These are phyloP conservation scores for Phorcus lineatus DNA, from an alignment of 2,888 invertebrate species.

Conservation along the genomic window DNA sequence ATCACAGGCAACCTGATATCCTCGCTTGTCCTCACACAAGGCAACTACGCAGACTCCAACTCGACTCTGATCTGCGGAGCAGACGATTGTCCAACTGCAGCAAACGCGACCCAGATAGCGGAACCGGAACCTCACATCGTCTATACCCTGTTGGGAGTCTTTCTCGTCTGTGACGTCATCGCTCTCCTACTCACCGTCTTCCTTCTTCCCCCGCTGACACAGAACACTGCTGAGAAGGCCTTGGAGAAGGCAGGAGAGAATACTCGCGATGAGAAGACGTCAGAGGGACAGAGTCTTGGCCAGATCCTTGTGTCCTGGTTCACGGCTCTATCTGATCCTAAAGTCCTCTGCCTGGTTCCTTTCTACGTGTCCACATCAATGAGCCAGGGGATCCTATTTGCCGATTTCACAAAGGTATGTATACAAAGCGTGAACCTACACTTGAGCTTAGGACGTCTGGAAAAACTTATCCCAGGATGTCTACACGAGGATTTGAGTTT, in stretches of 20 bases:
- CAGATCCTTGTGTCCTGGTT: constrained; percentile 45
- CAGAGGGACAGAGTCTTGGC: constrained; percentile 28
- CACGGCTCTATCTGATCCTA: constrained; percentile 41
- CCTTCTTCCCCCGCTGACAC: constrained; percentile 51
- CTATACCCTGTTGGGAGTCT: constrained; percentile 57
- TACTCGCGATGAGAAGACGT: background rate
- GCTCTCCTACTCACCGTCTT: constrained; percentile 52
- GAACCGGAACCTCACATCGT: constrained; percentile 49
- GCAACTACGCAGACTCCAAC: constrained; percentile 33
- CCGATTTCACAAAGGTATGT: constrained; percentile 69
- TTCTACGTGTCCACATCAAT: constrained; percentile 64
- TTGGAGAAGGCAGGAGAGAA: constrained; percentile 25
- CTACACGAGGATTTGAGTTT: too few relatives aligned
- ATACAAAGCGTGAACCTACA: too few relatives aligned
- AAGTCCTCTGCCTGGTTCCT: constrained; percentile 62
- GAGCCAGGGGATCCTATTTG: constrained; percentile 65
- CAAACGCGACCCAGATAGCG: constrained; percentile 34
- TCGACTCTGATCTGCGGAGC: constrained; percentile 50
- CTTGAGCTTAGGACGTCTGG: too few relatives aligned
- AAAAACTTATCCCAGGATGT: too few relatives aligned
- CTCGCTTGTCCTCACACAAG: constrained; percentile 56
- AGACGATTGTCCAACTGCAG: constrained; percentile 51
- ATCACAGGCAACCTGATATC: constrained; percentile 66
- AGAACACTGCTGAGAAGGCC: constrained; percentile 34
- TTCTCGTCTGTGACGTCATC: constrained; percentile 52